These are phyloP conservation scores for Amiota mariae DNA, from an alignment of 2,888 invertebrate genomes.

Conservation along the genomic window DNA sequence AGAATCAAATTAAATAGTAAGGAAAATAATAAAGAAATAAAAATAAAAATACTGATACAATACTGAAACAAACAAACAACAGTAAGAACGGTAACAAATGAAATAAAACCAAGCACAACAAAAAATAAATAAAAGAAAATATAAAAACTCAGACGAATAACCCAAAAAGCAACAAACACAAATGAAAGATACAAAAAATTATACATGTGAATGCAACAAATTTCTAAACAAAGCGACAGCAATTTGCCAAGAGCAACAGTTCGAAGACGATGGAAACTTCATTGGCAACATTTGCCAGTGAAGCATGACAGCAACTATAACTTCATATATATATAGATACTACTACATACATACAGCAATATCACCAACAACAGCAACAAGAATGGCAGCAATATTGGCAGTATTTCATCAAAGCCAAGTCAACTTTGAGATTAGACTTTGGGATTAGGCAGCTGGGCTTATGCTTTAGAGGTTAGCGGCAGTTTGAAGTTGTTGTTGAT, in stretches of 20 bases:
- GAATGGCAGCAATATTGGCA: conserved; percentile 16
- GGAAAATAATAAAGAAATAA: conserved; percentile 5
- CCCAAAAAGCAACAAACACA: conserved; percentile 11
- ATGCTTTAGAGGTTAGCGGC: conserved; percentile 17
- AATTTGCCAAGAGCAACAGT: conserved; percentile 19
- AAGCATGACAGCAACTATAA: neutral
- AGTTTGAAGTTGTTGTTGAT: conserved; percentile 20
- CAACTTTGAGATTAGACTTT: neutral
- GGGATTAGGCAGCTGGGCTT: conserved; percentile 18
- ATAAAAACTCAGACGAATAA: neutral
- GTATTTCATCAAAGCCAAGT: conserved; percentile 23
- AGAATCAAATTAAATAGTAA: neutral
- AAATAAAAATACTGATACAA: too few relatives aligned
- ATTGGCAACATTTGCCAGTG: neutral
- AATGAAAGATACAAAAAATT: conserved; percentile 9
- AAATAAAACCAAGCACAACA: neutral
- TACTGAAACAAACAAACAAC: too few relatives aligned
- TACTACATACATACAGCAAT: neutral
- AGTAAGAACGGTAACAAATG: neutral
- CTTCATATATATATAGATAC: neutral
- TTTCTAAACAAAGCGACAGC: conserved; percentile 2
- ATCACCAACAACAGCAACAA: neutral
- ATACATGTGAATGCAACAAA: conserved; percentile 7
- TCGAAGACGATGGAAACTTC: neutral
- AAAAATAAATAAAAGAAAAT: neutral